Evolutionary conservation across 2,113 vertebrate genomes (phyloP).

Genomic region (Cinclus cinclus): DNA sequence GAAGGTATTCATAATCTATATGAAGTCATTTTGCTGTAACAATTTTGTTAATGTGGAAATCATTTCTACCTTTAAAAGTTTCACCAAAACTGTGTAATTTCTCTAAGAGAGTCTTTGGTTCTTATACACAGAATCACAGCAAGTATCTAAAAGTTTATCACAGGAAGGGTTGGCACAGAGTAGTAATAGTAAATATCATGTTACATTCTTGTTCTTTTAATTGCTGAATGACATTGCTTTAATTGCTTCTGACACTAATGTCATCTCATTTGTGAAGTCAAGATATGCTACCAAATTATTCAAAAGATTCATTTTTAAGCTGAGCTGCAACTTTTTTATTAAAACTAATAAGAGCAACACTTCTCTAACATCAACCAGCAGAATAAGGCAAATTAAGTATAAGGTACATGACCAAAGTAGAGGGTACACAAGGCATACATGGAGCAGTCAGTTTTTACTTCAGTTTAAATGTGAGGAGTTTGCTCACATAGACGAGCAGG

Average conservation of each 20-base stretch:
- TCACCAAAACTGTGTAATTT: neutral
- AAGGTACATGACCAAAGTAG: neutral
- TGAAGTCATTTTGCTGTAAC: neutral
- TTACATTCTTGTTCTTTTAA: neutral
- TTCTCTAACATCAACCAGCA: neutral
- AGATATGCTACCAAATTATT: neutral
- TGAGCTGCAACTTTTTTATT: neutral
- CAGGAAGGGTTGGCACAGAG: neutral
- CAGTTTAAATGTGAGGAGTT: neutral
- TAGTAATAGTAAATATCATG: neutral
- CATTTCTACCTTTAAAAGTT: neutral
- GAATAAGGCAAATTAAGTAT: neutral
- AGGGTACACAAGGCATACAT: rapidly evolving
- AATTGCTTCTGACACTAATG: neutral
- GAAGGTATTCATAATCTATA: neutral
- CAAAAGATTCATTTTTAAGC: neutral
- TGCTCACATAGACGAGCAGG: neutral
- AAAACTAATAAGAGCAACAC: neutral
- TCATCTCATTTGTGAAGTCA: neutral
- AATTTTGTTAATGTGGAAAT: neutral
- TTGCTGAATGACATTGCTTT: neutral
- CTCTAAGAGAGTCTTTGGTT: neutral
- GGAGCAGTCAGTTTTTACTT: neutral
- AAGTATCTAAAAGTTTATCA: neutral
- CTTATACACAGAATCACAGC: neutral